These are phyloP conservation scores for Thecocarcelia acutangulata DNA, from an alignment of 2,888 invertebrate species.

Conservation along the genomic window DNA sequence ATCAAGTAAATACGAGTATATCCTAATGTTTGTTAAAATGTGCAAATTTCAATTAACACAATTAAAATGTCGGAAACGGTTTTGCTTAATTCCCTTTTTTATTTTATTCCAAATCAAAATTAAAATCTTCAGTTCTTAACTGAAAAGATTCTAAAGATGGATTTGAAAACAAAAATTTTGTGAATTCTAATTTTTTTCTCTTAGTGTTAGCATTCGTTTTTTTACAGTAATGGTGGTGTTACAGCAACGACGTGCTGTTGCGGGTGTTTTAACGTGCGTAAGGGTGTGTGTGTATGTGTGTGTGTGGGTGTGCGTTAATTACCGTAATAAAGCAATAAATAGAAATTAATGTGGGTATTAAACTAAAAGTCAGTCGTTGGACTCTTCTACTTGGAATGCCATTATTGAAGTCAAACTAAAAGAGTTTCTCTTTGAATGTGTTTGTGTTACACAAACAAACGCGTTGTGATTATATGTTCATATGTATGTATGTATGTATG, in stretches of 20 bases:
- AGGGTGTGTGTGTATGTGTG: neutral
- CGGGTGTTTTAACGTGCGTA: neutral
- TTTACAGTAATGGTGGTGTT: neutral
- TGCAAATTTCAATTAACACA: slow-evolving; percentile 18
- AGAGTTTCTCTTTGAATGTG: slow-evolving; percentile 11
- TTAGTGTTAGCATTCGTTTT: neutral
- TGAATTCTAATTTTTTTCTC: too few species aligned
- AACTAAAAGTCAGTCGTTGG: slow-evolving; percentile 59
- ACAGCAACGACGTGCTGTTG: neutral
- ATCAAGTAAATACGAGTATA: neutral
- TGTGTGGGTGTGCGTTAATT: slow-evolving; percentile 58
- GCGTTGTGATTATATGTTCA: too few species aligned
- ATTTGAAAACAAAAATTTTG: too few species aligned
- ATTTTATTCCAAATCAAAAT: too few species aligned
- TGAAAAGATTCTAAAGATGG: too few species aligned
- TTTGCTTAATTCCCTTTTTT: neutral
- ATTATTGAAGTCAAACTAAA: slow-evolving; percentile 24
- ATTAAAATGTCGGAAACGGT: slow-evolving; percentile 10
- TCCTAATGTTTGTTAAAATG: neutral
- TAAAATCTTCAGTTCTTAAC: too few species aligned
- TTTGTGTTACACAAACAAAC: too few species aligned
- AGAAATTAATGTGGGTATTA: slow-evolving; percentile 65
- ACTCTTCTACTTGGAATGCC: slow-evolving; percentile 16
- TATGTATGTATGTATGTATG: neutral
- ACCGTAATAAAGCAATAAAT: slow-evolving; percentile 67